Evolutionary conservation across 2,797 vertebrate species (phyloP).

Genomic region (Serranus cabrilla): DNA sequence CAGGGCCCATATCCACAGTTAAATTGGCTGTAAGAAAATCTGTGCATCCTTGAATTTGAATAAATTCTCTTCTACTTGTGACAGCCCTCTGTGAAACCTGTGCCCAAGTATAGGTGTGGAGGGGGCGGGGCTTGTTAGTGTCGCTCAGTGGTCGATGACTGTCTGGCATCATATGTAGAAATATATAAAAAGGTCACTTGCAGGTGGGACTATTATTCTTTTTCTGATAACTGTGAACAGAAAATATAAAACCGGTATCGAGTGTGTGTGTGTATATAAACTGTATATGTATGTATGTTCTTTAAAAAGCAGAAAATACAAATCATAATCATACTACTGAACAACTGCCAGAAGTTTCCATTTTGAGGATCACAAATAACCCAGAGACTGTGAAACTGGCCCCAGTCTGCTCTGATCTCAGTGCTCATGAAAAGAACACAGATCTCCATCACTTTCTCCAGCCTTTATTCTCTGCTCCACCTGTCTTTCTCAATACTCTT

Average conservation of each 20-base stretch:
- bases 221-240: not conserved
- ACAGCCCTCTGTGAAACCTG: too few relatives aligned
- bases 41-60: too few relatives aligned
- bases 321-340: not conserved
- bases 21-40: too few relatives aligned
- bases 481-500: conserved; percentile 82
- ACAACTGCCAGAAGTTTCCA: conserved; percentile 28
- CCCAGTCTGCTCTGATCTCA: conserved; percentile 38
- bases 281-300: not conserved
- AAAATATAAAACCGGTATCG: not conserved
- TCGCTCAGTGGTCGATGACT: too few relatives aligned
- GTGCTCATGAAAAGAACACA: conserved; percentile 11
- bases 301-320: not conserved
- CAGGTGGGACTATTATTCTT: not conserved
- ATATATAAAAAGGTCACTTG: not conserved
- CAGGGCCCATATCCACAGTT: too few relatives aligned
- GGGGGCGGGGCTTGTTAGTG: too few relatives aligned
- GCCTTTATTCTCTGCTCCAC: conserved; percentile 64
- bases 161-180: not conserved
- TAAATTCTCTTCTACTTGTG: too few relatives aligned
- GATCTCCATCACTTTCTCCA: conserved; percentile 43
- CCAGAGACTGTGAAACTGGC: conserved; percentile 5
- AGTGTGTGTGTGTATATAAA: not conserved
- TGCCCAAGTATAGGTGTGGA: too few relatives aligned
- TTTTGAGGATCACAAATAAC: conserved; percentile 34